These are phyloP conservation scores for Oncorhynchus tshawytscha DNA, from an alignment of 2,113 vertebrate genomes.

Conservation along the genomic window DNA sequence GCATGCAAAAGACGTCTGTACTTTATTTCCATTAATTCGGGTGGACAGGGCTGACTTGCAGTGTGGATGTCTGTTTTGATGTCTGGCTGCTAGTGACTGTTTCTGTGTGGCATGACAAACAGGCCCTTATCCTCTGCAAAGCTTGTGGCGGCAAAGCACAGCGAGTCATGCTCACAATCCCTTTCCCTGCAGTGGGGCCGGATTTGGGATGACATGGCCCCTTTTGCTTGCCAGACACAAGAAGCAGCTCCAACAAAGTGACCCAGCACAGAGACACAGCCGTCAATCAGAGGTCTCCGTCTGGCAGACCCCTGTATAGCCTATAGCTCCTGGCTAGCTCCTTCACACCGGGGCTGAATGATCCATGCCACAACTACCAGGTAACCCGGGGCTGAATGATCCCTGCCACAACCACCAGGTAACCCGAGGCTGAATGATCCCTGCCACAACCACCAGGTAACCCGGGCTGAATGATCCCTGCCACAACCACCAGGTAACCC, in stretches of 20 bases:
- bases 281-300: constrained; percentile 4
- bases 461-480: too few relatives aligned
- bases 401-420: too few relatives aligned
- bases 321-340: background rate
- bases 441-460: too few relatives aligned
- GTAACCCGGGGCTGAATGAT: too few relatives aligned
- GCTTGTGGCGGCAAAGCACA: constrained; percentile 2
- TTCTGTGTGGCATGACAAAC: constrained; percentile 16
- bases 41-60: constrained; percentile 14
- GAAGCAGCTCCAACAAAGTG: constrained; percentile 26
- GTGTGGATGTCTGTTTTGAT: constrained; percentile 11
- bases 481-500: too few relatives aligned
- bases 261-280: constrained; percentile 1
- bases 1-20: too few relatives aligned
- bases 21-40: constrained; percentile 1
- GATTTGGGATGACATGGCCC: constrained; percentile 39
- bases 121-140: constrained; percentile 17
- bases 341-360: background rate
- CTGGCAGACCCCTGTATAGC: background rate
- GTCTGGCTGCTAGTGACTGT: constrained; percentile 1
- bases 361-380: too few relatives aligned
- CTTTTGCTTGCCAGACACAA: constrained; percentile 32
- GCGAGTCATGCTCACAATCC: constrained; percentile 36
- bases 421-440: too few relatives aligned
- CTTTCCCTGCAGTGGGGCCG: constrained; percentile 29